Evolutionary conservation across 2,797 vertebrate genomes (phyloP).

Genomic region (Pempheris klunzingeri): DNA sequence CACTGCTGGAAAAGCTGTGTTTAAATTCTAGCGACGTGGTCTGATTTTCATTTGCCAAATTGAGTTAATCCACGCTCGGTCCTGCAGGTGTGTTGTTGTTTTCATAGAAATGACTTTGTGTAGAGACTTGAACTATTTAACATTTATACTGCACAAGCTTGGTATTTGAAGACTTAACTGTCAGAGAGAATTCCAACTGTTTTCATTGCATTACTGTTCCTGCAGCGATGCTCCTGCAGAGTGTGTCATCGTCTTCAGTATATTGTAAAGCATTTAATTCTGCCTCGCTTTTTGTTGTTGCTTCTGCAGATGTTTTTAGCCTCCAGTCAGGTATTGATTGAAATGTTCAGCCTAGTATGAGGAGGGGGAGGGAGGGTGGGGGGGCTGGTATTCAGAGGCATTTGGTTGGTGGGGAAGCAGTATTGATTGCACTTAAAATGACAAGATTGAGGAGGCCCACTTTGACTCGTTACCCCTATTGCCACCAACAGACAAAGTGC

Average conservation of each 20-base stretch:
- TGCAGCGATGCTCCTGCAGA: not conserved
- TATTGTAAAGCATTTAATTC: constrained; percentile 61
- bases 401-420: constrained; percentile 66
- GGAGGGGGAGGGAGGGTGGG: constrained; percentile 14
- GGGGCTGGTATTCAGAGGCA: constrained; percentile 64
- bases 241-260: not conserved
- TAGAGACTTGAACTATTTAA: not conserved
- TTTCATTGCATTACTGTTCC: not conserved
- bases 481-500: constrained; percentile 68
- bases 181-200: not conserved
- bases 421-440: constrained; percentile 85
- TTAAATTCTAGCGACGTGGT: not conserved
- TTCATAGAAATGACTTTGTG: not conserved
- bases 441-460: constrained; percentile 83
- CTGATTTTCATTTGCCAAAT: constrained; percentile 21
- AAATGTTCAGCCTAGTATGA: constrained; percentile 71
- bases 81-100: not conserved
- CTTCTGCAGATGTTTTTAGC: constrained; percentile 72
- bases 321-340: constrained; percentile 78
- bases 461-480: constrained; percentile 79
- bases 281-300: constrained; percentile 41
- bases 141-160: not conserved
- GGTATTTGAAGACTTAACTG: not conserved
- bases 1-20: constrained; percentile 1
- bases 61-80: not conserved